Evolutionary conservation across 2,113 vertebrate species (phyloP), one percentile per base, ranked within the genome.

Genomic region (Baryphthengus martii): DNA sequence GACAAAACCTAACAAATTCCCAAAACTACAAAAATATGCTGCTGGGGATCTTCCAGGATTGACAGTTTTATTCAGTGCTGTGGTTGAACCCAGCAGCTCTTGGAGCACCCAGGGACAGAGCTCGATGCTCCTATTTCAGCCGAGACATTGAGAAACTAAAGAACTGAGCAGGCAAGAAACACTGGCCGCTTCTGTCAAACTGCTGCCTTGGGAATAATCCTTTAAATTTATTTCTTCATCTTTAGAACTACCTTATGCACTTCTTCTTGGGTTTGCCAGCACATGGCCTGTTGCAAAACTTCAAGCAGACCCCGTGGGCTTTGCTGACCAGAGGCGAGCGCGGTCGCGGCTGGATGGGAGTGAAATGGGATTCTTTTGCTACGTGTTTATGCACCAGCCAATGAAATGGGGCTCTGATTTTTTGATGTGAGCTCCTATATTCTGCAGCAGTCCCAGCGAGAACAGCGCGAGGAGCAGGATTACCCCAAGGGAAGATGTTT

Each of bases 401-500:
- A 7, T 17, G 7, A 29, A 68, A 3, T 0, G 2, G 68, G 66
- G 28, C 68, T 65, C 55, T 20, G 35, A 6, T 7, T 7, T 71
- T 45, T 10, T 7, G 14, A 1, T 7, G 39, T 20, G 33, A 26
- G 35, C 58, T 72, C 26, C 53, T 33, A 1, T 52, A 3, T 14
- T 49, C 33, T 40, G 40, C 37, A 49, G 79, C 13, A 17, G 1
- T 26, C 17, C 25, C 3, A 47, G 40, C 0, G 6, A 62, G 70
- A 67, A 1, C 17, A 73, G 62, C 26, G 0, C 0, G 20, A 33
- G 42, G 4, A n/a, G 62, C 35, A 12, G 56, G 59, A 28, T 35
- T 10, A 2, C 14, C 13, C 39, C 7, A 0, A 9, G 63, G 44
- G 40, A n/a, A 44, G 29, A 18, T 0, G 2, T 75, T 23, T 73